Evolutionary conservation across 2,797 vertebrate genomes (phyloP).

Genomic region (Rhinoraja longicauda): DNA sequence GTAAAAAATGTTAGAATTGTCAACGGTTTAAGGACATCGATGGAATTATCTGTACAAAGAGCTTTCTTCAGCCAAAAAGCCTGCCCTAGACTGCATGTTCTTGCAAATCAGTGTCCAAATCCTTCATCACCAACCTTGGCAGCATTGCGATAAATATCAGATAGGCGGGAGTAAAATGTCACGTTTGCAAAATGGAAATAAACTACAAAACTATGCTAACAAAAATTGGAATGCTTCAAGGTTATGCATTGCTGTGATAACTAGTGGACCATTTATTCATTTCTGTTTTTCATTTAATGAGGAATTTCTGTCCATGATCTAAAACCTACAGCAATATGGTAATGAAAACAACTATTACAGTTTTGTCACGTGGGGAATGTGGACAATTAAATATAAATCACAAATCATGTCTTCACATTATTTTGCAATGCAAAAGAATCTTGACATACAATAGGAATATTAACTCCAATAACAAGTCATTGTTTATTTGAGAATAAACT

Average conservation of each 20-base stretch:
- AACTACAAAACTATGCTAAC: neutral
- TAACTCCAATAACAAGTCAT: neutral
- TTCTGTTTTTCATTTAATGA: neutral
- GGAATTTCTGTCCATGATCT: neutral
- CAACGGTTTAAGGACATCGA: neutral
- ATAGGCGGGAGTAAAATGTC: neutral
- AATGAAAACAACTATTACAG: too few species aligned
- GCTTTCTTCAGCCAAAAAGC: neutral
- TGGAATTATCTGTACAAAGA: neutral
- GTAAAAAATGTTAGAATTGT: neutral
- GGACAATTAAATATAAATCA: too few species aligned
- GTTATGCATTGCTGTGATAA: neutral
- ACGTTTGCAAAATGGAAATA: neutral
- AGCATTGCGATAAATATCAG: neutral
- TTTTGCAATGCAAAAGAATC: neutral
- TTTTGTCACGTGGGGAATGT: too few species aligned
- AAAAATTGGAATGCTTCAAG: neutral
- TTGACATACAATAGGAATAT: neutral
- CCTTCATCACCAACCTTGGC: neutral
- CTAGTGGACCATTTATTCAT: neutral
- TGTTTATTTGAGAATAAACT: neutral
- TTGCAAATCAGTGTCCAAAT: neutral
- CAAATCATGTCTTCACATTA: neutral
- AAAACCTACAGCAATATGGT: neutral
- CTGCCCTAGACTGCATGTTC: neutral